phyloP scores from a whole-genome alignment of 1,140 invertebrate genomes.

The Drosophila sulfurigaster region DNA sequence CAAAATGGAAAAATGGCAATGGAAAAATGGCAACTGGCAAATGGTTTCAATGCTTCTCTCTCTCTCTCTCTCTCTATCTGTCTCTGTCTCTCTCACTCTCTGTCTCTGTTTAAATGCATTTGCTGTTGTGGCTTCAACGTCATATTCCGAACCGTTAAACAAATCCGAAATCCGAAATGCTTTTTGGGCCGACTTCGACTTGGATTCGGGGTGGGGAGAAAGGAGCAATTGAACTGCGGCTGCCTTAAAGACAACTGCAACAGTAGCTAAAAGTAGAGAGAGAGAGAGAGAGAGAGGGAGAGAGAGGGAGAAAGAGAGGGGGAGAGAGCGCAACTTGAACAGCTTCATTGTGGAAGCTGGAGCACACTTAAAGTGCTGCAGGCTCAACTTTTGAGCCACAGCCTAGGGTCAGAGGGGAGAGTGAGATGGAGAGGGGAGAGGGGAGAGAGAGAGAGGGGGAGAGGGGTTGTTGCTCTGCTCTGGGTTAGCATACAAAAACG shows the following conservation, averaged over 20 bases:
- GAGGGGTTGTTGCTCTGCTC: neutral
- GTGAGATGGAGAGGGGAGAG: neutral
- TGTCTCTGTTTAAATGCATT: slow-evolving; percentile 34
- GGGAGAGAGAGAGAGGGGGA: neutral
- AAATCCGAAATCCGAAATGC: slow-evolving; percentile 42
- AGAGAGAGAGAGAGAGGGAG: neutral
- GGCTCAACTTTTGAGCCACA: slow-evolving; percentile 13
- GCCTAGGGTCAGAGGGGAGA: neutral
- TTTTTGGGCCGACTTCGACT: slow-evolving; percentile 19
- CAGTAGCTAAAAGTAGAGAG: too few relatives aligned
- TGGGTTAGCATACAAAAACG: slow-evolving; percentile 75
- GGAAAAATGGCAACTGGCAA: slow-evolving; percentile 26
- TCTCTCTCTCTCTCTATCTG: slow-evolving; percentile 37
- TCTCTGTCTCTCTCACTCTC: slow-evolving; percentile 30
- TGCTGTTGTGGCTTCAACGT: slow-evolving; percentile 23
- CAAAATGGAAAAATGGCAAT: slow-evolving; percentile 10
- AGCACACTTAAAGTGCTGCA: slow-evolving; percentile 47
- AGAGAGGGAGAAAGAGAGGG: neutral
- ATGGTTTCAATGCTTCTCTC: slow-evolving; percentile 41
- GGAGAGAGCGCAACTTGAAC: slow-evolving; percentile 16
- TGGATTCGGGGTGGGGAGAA: neutral
- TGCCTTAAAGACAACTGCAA: slow-evolving; percentile 26
- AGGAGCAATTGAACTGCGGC: slow-evolving; percentile 41
- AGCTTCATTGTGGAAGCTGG: slow-evolving; percentile 35
- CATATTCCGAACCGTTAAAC: slow-evolving; percentile 48